These are phyloP conservation scores for Lissocephala sabroskyi DNA, from an alignment of 2,888 invertebrate genomes.

Conservation along the genomic window DNA sequence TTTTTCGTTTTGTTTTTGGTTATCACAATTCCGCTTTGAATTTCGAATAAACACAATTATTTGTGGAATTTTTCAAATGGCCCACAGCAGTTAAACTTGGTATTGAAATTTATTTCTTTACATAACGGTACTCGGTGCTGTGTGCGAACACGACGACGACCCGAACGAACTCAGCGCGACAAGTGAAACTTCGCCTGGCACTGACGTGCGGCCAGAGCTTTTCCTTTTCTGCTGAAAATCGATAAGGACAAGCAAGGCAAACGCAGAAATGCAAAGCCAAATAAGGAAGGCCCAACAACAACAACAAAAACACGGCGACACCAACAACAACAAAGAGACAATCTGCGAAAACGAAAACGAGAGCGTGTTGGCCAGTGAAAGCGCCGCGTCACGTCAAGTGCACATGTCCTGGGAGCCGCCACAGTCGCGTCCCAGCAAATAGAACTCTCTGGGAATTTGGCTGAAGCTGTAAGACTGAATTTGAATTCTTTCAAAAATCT, in stretches of 20 bases:
- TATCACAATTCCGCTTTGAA: constrained; percentile 23
- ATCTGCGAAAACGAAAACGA: constrained; percentile 34
- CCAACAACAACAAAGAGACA: background rate
- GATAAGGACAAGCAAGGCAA: constrained; percentile 46
- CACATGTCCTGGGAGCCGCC: constrained; percentile 41
- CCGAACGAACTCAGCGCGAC: constrained; percentile 66
- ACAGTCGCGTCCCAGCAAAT: background rate
- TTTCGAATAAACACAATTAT: constrained; percentile 11
- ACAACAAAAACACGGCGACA: background rate
- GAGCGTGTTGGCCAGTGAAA: constrained; percentile 33
- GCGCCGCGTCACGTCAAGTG: constrained; percentile 48
- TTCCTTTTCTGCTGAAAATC: constrained; percentile 66
- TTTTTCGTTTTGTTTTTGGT: constrained; percentile 7
- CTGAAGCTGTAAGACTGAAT: no score
- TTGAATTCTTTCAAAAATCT: no score
- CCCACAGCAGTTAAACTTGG: constrained; percentile 47
- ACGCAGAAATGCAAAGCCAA: constrained; percentile 39
- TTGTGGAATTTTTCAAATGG: constrained; percentile 5
- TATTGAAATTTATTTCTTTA: constrained; percentile 54
- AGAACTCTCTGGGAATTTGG: no score
- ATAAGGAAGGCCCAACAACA: no score
- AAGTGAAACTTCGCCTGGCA: constrained; percentile 55
- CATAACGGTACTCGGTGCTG: constrained; percentile 55
- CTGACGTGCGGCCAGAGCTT: constrained; percentile 59
- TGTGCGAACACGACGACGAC: constrained; percentile 52